A percentile compares a stretch with the other conserved stretches of the same genome.
phyloP scores from a whole-genome alignment of 1,140 invertebrate species.

The Chymomyza costata region DNA sequence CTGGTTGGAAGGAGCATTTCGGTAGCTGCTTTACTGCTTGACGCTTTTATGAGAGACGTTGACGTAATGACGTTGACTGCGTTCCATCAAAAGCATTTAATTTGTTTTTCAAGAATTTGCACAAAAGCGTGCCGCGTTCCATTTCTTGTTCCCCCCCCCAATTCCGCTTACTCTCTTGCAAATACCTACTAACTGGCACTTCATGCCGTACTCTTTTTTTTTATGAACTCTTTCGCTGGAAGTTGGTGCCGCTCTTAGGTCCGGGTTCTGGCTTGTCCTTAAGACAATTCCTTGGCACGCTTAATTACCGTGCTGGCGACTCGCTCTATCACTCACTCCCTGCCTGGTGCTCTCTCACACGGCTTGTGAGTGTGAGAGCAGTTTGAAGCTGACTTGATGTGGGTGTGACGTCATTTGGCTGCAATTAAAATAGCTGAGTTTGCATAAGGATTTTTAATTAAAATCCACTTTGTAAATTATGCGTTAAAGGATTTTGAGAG shows the following conservation, averaged over 20 bases:
- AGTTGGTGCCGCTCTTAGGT: slow-evolving; percentile 37
- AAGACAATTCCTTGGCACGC: slow-evolving; percentile 52
- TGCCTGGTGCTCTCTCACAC: no score
- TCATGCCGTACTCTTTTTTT: slow-evolving; percentile 32
- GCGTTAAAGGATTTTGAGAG: slow-evolving; percentile 52
- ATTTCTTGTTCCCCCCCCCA: slow-evolving; percentile 5
- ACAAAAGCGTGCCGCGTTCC: slow-evolving; percentile 37
- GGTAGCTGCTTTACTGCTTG: no score
- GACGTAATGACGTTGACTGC: slow-evolving; percentile 32
- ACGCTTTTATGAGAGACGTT: slow-evolving; percentile 23
- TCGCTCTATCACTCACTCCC: not conserved
- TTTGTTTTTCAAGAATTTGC: slow-evolving; percentile 47
- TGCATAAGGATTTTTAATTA: slow-evolving; percentile 69
- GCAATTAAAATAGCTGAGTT: slow-evolving; percentile 70
- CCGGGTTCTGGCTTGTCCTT: no score
- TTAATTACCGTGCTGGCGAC: slow-evolving; percentile 48
- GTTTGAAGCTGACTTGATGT: no score
- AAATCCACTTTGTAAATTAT: slow-evolving; percentile 71
- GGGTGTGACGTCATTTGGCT: slow-evolving; percentile 62
- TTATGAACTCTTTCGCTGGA: slow-evolving; percentile 58
- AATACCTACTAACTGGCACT: not conserved
- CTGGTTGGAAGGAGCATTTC: no score
- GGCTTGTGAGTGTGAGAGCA: no score
- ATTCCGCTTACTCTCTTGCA: slow-evolving; percentile 1
- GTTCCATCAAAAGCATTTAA: slow-evolving; percentile 32